Base-by-base conservation (phyloP, 2,113 vertebrate genomes). In the Speoplatyrhinus poulsoni region DNA sequence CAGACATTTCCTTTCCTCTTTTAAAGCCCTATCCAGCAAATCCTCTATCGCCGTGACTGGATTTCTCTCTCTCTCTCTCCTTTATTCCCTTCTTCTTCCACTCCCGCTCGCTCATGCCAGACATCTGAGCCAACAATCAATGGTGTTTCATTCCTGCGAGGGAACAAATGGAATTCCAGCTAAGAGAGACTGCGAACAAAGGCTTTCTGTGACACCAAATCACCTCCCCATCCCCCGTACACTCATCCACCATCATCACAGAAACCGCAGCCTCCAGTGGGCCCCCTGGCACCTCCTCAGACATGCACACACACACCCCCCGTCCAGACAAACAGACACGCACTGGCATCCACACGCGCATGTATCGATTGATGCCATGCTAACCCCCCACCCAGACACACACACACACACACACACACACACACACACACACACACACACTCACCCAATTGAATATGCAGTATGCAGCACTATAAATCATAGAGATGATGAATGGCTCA, bases 71-170 rank as follows among this genome's bases (percentile, higher is more conserved):
- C 72, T 62, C 57, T 59, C 62, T 13, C 12, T 71, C 65, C 65
- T 75, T 58, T 62, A 41, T 26, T 17, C 19, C 16, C 32, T 3
- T 49, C 0, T 46, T 0, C 47, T 67, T 54, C 47, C 8, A 9
- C 13, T 6, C 48, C 49, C 36, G 4, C 36, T 12, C 57, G 12
- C 65, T 75, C 59, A 66, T 60, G 60, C 65, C 60, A 64, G 79
- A 88, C 85, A 88, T 87, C 79, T 79, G 79, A 90, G 90, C 87
- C 86, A 89, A 88, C 85, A 90, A 92, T 92, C 90, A 91, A 92
- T 92, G 86, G 52, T 69, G 78, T 90, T 92, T 93, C 86, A 90
- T 88, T 87, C 84, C 41, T 5, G 73, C 61, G 74, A 85, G 71
- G 65, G 82, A 87, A 87, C 83, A 88, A 89, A 88, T 85, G 82